Conservation (phyloP, 1,140 invertebrate genomes). For the Drosophila carrolli region DNA sequence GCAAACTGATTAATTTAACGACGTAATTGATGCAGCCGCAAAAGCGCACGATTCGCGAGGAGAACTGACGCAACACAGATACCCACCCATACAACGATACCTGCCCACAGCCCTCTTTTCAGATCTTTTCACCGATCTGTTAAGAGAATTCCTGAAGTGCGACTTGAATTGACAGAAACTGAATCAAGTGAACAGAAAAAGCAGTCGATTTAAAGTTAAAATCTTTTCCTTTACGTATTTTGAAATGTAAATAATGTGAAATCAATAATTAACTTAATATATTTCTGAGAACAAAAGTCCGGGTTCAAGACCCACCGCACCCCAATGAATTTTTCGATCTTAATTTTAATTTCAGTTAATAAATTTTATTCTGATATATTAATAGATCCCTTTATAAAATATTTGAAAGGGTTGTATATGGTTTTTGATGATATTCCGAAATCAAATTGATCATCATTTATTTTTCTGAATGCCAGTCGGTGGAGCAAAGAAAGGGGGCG, state of each 20-base stretch:
- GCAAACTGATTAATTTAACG: slow-evolving; percentile 67
- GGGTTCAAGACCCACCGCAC: no score
- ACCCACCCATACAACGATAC: slow-evolving; percentile 31
- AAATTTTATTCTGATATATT: no score
- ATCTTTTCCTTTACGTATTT: no score
- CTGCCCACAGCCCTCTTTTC: slow-evolving; percentile 5
- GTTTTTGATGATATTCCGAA: not conserved
- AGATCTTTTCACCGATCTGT: slow-evolving; percentile 20
- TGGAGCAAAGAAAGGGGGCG: slow-evolving; percentile 12
- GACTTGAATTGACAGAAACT: slow-evolving; percentile 61
- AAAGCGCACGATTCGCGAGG: slow-evolving; percentile 37
- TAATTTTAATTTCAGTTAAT: no score
- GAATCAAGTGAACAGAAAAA: not conserved
- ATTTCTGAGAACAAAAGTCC: no score
- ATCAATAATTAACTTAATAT: no score
- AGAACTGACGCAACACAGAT: slow-evolving; percentile 61
- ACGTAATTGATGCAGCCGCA: slow-evolving; percentile 72
- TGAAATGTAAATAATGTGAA: no score
- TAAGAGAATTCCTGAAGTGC: slow-evolving; percentile 57
- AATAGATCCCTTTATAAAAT: no score
- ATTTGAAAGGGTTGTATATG: no score
- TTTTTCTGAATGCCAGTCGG: slow-evolving; percentile 3
- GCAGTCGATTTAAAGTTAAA: not conserved
- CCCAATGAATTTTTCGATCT: no score
- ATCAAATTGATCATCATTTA: not conserved